Percentiles rank a stretch among this genome's conserved stretches.
These are phyloP conservation scores for Campoplex nolae DNA, from an alignment of 2,888 invertebrate genomes.

Conservation along the genomic window DNA sequence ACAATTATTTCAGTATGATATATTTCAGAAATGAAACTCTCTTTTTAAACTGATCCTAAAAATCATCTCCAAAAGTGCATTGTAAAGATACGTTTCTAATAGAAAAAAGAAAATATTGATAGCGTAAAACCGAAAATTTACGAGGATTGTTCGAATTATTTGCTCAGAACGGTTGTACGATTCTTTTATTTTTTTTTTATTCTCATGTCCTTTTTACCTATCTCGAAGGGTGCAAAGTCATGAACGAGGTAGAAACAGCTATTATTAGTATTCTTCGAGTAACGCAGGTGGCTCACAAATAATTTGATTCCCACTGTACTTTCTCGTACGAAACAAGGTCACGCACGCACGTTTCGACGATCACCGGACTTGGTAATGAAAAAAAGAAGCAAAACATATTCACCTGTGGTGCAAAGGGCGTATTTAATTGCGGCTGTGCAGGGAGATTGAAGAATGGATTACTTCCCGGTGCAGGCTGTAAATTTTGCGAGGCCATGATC, in stretches of 20 bases:
- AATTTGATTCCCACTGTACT: not conserved
- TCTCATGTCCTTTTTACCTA: not conserved
- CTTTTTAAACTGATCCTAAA: no score
- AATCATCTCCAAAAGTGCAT: no score
- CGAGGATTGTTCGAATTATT: not conserved
- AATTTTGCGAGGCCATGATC: conserved; percentile 80
- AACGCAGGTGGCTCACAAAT: not conserved
- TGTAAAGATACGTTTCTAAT: no score
- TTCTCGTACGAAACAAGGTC: conserved; percentile 37
- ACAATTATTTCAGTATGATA: no score
- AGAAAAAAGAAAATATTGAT: not conserved
- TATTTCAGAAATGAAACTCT: no score
- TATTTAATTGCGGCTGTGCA: conserved; percentile 74
- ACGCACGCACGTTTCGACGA: not conserved
- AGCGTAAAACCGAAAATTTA: not conserved
- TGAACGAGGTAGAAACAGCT: not conserved
- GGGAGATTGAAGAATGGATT: conserved; percentile 83
- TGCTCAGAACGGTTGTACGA: not conserved
- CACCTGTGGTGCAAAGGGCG: conserved; percentile 77
- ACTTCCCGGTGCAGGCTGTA: conserved; percentile 83
- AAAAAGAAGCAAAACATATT: conserved; percentile 15
- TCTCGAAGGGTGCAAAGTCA: not conserved
- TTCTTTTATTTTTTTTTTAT: not conserved
- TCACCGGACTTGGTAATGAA: not conserved
- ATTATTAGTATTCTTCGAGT: not conserved